These are phyloP conservation scores for Ceuthmochares aereus DNA, from an alignment of 2,113 vertebrate genomes.

Conservation along the genomic window DNA sequence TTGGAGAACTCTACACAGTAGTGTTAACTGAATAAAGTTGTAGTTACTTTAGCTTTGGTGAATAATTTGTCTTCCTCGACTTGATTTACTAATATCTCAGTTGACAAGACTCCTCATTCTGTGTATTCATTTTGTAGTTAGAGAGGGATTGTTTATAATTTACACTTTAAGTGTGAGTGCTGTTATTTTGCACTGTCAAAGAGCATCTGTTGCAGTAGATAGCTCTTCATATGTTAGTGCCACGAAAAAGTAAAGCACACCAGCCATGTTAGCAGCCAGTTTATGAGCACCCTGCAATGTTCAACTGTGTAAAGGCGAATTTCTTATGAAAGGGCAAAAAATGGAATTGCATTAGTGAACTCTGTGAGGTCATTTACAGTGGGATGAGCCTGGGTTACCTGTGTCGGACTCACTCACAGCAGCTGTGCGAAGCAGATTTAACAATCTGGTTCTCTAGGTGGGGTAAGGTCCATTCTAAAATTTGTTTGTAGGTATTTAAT, in stretches of 20 bases:
- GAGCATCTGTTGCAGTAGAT: constrained; percentile 62
- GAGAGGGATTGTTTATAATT: constrained; percentile 73
- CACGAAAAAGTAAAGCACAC: constrained; percentile 13
- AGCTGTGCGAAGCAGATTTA: neutral
- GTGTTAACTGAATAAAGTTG: constrained; percentile 56
- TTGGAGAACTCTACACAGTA: constrained; percentile 16
- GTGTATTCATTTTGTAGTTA: constrained; percentile 68
- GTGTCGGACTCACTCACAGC: neutral
- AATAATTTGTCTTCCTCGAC: constrained; percentile 70
- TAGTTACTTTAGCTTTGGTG: constrained; percentile 54
- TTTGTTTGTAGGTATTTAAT: neutral
- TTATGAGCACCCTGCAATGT: neutral
- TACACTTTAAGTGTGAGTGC: constrained; percentile 62
- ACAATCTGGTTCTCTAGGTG: neutral
- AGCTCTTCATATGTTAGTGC: constrained; percentile 6
- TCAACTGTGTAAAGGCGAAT: neutral
- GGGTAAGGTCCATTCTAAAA: neutral
- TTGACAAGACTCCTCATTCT: constrained; percentile 68
- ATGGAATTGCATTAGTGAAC: neutral
- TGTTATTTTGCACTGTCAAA: constrained; percentile 70
- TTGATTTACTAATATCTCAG: constrained; percentile 67
- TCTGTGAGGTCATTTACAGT: neutral
- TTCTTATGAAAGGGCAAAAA: neutral
- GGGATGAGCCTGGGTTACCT: neutral
- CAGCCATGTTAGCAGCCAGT: neutral